phyloP scores from a whole-genome alignment of 2,888 invertebrate genomes.

The Brassicogethes aeneus region DNA sequence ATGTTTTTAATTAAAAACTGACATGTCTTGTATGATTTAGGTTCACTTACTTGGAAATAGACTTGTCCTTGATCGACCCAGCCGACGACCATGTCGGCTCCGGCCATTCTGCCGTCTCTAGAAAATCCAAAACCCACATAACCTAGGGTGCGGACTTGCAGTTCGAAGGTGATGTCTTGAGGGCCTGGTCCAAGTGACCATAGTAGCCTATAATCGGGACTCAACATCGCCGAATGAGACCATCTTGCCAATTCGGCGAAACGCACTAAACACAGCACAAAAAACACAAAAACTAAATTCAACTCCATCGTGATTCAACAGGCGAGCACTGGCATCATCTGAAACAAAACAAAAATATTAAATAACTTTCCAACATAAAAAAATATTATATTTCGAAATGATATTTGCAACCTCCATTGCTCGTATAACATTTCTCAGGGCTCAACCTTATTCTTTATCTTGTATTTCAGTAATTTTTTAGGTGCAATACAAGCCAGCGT shows the following conservation, averaged over 20 bases:
- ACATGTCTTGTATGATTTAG: no score
- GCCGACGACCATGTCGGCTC: constrained; percentile 80
- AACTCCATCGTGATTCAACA: constrained; percentile 16
- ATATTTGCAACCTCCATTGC: no score
- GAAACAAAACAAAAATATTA: no score
- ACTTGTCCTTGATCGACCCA: constrained; percentile 80
- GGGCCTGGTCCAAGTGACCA: constrained; percentile 64
- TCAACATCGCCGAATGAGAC: constrained; percentile 46
- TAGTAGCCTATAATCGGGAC: constrained; percentile 49
- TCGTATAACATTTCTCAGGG: no score
- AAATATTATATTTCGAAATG: no score
- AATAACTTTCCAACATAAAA: no score
- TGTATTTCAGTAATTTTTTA: no score
- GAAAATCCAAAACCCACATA: constrained; percentile 86
- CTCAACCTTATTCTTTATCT: no score
- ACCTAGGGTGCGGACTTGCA: constrained; percentile 75
- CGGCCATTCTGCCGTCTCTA: constrained; percentile 66
- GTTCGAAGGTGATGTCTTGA: constrained; percentile 72
- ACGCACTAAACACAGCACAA: constrained; percentile 27
- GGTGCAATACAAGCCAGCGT: no score
- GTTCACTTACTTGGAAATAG: constrained; percentile 75
- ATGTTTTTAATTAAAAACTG: no score
- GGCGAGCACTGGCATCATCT: constrained; percentile 18
- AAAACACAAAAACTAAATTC: constrained; percentile 24
- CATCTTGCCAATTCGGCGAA: constrained; percentile 35